These are phyloP conservation scores for Botia kubotai DNA, from an alignment of 2,797 vertebrate species.

Conservation along the genomic window DNA sequence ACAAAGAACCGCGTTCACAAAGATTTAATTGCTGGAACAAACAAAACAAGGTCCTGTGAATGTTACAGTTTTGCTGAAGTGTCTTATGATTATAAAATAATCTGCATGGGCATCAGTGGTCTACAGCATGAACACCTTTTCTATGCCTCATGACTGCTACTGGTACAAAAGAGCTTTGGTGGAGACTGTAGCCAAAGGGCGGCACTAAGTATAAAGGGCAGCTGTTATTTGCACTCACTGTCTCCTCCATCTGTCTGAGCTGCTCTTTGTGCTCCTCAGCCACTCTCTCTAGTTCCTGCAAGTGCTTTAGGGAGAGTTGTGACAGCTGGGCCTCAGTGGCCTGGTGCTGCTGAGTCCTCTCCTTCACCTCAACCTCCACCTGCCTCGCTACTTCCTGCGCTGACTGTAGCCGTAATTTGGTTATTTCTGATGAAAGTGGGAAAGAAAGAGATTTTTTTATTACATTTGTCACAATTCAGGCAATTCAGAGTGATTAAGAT, in stretches of 20 bases:
- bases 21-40: neutral
- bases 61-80: conserved; percentile 4
- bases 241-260: conserved; percentile 71
- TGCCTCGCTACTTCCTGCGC: conserved; percentile 73
- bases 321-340: conserved; percentile 72
- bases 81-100: neutral
- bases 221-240: conserved; percentile 60
- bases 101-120: neutral
- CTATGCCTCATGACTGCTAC: conserved; percentile 1
- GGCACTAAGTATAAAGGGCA: conserved; percentile 11
- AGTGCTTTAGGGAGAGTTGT: conserved; percentile 72
- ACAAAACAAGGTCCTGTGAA: neutral
- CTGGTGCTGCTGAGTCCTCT: conserved; percentile 74
- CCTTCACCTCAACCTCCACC: conserved; percentile 77
- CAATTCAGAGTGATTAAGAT: too few species aligned
- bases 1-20: neutral
- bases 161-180: neutral
- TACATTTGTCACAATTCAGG: too few species aligned
- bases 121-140: conserved; percentile 5
- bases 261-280: conserved; percentile 65
- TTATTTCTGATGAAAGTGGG: conserved; percentile 74
- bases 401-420: conserved; percentile 68
- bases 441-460: neutral
- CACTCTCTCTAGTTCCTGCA: conserved; percentile 68
- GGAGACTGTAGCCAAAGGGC: neutral